Evolutionary conservation across 2,797 vertebrate genomes (phyloP), one percentile per base, ranked within the genome.

Genomic region (Enteromius mattozi): DNA sequence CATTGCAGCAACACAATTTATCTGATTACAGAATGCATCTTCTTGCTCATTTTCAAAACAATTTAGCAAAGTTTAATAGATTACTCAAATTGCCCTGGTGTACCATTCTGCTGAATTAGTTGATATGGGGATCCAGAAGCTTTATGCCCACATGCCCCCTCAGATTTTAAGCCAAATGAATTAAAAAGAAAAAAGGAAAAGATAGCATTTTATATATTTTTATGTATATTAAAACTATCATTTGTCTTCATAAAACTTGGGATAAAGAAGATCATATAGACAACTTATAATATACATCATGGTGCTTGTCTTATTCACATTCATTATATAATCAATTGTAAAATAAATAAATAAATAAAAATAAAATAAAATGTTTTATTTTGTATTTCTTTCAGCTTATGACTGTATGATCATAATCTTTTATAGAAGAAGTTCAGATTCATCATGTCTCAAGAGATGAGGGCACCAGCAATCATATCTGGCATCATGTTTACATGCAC

Each of bases 401-500:
- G 19, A 0, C 37, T 61, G 24, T 2, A 12, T 59, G 19, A 71
- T 16, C 24, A 37, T 21, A 5, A 0, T 21, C 16, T 33, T 47
- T 45, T 45, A 71, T 71, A 14, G n/a, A 45, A 71, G 13, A n/a
- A 45, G 6, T 45, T 45, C n/a, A 6, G 21, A 45, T 78, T 75
- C 2, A 9, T 82, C 63, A 35, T 68, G 49, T 24, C 27, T 27
- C 8, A 14, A 54, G 30, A 54, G 19, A 40, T 61, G 14, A 27
- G 51, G 1, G 7, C n/a, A 42, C 42, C 12, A 49, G 6, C 6
- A 75, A 70, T 87, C 85, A 89, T 89, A 91, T 92, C 90, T 90
- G 87, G 61, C 80, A 76, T 51, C 88, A 87, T 85, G 87, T 91
- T 91, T 88, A 84, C n/a, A 85, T 85, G 89, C 87, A 87, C 87